Conservation (phyloP, 2,113 vertebrate genomes). For the Amphilophus citrinellus region DNA sequence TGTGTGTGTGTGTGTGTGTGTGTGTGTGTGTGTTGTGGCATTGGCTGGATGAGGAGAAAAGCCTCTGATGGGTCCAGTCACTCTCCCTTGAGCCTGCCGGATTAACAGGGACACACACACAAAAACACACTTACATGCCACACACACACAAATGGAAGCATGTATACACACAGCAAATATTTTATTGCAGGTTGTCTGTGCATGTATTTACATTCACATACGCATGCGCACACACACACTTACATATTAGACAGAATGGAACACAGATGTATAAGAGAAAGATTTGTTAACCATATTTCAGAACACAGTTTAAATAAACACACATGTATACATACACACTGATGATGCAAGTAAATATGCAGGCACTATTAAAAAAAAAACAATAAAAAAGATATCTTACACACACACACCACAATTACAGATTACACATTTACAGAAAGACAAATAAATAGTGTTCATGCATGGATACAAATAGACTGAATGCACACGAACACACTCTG, state of each 20-base stretch:
- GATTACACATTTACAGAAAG: background rate
- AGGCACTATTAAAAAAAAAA: background rate
- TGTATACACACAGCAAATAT: background rate
- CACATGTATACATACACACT: background rate
- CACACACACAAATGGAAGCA: constrained; percentile 30
- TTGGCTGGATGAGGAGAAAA: constrained; percentile 63
- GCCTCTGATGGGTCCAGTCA: constrained; percentile 71
- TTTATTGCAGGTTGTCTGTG: constrained; percentile 10
- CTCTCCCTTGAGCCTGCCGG: constrained; percentile 66
- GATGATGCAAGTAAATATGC: background rate
- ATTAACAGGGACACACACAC: constrained; percentile 69
- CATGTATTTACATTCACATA: constrained; percentile 3
- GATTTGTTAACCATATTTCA: constrained; percentile 1
- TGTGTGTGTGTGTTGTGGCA: constrained; percentile 19
- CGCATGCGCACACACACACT: background rate
- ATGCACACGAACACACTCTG: background rate
- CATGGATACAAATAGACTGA: background rate
- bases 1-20: background rate
- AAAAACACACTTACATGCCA: constrained; percentile 35
- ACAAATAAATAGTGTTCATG: background rate
- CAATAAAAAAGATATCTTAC: background rate
- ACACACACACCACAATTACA: background rate
- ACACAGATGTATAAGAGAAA: background rate
- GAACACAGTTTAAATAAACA: background rate
- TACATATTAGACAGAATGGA: background rate